These are phyloP conservation scores for Eristalis pertinax DNA, from an alignment of 2,888 invertebrate species.

Conservation along the genomic window DNA sequence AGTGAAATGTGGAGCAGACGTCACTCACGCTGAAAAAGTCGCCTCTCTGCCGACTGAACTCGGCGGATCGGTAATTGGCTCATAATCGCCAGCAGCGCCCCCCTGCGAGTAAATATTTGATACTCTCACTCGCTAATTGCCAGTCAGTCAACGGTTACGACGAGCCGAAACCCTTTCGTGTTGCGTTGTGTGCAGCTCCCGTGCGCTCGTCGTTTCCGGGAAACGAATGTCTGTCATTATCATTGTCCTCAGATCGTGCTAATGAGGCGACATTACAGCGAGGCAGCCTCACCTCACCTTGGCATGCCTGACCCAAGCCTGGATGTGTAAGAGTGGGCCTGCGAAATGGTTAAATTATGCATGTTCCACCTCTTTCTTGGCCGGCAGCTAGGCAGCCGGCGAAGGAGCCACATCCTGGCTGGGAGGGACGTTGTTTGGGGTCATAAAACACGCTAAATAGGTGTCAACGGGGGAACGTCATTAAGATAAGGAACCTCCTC, in stretches of 20 bases:
- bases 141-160: not conserved
- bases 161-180: slow-evolving; percentile 18
- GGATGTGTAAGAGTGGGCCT: not conserved
- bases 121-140: slow-evolving; percentile 57
- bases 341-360: slow-evolving; percentile 63
- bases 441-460: slow-evolving; percentile 67
- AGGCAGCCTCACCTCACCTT: slow-evolving; percentile 24
- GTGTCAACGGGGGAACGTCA: slow-evolving; percentile 67
- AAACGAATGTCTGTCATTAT: slow-evolving; percentile 62
- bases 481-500: slow-evolving; percentile 64
- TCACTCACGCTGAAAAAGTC: not conserved
- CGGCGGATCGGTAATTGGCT: slow-evolving; percentile 22
- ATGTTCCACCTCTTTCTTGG: slow-evolving; percentile 50
- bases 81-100: slow-evolving; percentile 41
- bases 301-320: not conserved
- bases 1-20: slow-evolving; percentile 27
- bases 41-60: not conserved
- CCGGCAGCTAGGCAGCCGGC: not conserved
- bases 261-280: slow-evolving; percentile 58
- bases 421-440: slow-evolving; percentile 19
- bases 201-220: slow-evolving; percentile 39
- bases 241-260: slow-evolving; percentile 54
- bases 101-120: slow-evolving; percentile 37
- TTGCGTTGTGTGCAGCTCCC: slow-evolving; percentile 10
- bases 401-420: not conserved